phyloP scores from a whole-genome alignment of 2,797 vertebrate species.

The Enteromius fasciolatus region DNA sequence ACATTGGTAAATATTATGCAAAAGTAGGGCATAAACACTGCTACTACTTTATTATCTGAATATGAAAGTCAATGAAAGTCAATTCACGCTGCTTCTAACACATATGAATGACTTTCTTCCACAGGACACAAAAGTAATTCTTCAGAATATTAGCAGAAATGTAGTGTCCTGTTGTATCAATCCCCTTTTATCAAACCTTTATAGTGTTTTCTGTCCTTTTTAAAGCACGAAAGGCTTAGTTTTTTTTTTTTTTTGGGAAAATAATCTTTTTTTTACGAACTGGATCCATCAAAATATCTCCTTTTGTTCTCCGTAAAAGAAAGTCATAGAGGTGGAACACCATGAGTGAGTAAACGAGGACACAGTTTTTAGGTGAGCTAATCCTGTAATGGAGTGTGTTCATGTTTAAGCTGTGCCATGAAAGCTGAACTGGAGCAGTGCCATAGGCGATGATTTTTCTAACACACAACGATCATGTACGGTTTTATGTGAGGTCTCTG shows the following conservation, averaged over 20 bases:
- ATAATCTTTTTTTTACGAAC: not conserved
- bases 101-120: not conserved
- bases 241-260: not conserved
- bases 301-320: not conserved
- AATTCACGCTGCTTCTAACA: not conserved
- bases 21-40: not conserved
- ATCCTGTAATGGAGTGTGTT: slow-evolving; percentile 1
- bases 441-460: not conserved
- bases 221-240: not conserved
- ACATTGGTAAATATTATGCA: not conserved
- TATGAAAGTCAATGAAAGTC: not conserved
- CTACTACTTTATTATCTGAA: not conserved
- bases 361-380: not conserved
- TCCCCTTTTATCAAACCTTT: not conserved
- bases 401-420: slow-evolving; percentile 14
- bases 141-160: not conserved
- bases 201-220: not conserved
- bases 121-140: not conserved
- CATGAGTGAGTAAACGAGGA: slow-evolving; percentile 2
- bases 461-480: slow-evolving; percentile 1
- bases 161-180: no score
- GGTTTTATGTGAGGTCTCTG: slow-evolving; percentile 9
- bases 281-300: not conserved
- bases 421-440: slow-evolving; percentile 29
- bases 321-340: not conserved